Conservation (phyloP, 2,113 vertebrate genomes). For the Neofelis nebulosa region DNA sequence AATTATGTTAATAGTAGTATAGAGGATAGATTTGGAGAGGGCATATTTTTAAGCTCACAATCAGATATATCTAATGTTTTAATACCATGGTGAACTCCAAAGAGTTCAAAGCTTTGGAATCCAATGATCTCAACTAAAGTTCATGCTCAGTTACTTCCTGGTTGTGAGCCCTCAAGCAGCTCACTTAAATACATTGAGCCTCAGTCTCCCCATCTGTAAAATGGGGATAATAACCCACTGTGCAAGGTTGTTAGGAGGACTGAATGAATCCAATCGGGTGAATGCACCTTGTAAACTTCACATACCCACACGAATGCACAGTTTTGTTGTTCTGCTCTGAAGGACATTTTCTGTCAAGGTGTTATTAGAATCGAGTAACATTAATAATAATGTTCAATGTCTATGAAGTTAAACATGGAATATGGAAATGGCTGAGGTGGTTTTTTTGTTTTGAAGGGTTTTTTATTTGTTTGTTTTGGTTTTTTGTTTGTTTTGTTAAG, state of each 20-base stretch:
- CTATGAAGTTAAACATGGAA: not conserved
- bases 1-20: not conserved
- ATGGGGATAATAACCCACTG: not conserved
- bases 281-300: not conserved
- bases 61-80: not conserved
- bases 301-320: not conserved
- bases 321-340: not conserved
- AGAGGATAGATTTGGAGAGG: not conserved
- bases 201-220: constrained; percentile 47
- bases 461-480: not conserved
- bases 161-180: not conserved
- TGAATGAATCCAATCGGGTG: not conserved
- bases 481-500: not conserved
- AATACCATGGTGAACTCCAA: not conserved
- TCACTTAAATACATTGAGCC: not conserved
- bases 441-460: not conserved
- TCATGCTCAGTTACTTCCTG: not conserved
- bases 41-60: not conserved
- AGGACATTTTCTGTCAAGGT: not conserved
- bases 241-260: not conserved
- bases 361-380: constrained; percentile 42
- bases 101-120: constrained; percentile 1
- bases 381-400: not conserved
- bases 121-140: not conserved
- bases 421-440: not conserved